Conservation (phyloP, 2,888 invertebrate genomes). For the Tetrapedia diversipes region DNA sequence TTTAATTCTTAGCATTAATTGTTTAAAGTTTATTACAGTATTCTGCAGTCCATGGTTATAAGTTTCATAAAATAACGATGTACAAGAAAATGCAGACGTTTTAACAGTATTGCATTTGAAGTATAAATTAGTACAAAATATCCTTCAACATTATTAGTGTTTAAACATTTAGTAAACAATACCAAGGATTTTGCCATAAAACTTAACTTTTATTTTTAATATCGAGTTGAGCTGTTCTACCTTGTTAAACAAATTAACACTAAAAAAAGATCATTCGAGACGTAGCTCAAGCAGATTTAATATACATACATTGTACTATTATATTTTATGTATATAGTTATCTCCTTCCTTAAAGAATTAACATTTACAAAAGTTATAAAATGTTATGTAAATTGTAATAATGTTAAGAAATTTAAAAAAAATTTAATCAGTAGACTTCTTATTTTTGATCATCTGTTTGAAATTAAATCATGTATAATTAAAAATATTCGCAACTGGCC, state of each 20-base stretch:
- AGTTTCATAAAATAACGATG: conserved; percentile 10
- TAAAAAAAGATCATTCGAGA: conserved; percentile 13
- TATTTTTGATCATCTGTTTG: conserved; percentile 16
- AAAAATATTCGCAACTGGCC: conserved; percentile 22
- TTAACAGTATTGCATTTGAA: conserved; percentile 1
- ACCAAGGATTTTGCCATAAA: conserved; percentile 18
- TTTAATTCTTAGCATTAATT: conserved; percentile 12
- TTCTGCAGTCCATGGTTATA: conserved; percentile 3
- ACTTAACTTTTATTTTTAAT: background rate
- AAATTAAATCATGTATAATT: conserved; percentile 7
- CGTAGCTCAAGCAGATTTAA: conserved; percentile 1
- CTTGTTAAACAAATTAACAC: conserved; percentile 11
- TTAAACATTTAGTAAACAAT: conserved; percentile 8
- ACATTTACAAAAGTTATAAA: conserved; percentile 13
- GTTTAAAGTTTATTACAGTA: conserved; percentile 14
- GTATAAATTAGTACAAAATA: background rate
- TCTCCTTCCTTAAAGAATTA: conserved; percentile 23
- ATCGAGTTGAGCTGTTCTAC: background rate
- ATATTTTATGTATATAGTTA: background rate
- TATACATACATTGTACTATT: background rate
- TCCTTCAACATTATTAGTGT: conserved; percentile 7
- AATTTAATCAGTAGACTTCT: conserved; percentile 1
- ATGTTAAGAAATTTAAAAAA: background rate
- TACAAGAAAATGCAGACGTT: conserved; percentile 14
- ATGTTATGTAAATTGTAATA: conserved; percentile 17